Evolutionary conservation across 2,888 invertebrate species (phyloP).

Genomic region (Ditylenchus weischeri): DNA sequence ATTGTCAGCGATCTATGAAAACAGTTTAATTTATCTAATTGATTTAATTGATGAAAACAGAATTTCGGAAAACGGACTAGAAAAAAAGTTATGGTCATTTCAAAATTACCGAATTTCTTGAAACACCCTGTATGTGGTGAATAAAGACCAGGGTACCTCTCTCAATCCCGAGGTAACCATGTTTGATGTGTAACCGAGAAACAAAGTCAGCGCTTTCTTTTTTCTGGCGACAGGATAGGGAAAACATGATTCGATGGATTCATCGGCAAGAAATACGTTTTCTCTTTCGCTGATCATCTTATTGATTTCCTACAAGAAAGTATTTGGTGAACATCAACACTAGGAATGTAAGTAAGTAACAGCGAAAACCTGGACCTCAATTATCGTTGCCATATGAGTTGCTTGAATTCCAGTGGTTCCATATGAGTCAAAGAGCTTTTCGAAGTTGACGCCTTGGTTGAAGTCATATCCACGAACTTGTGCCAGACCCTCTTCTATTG

Average conservation of each 20-base stretch:
- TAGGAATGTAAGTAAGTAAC: not conserved
- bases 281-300: slow-evolving; percentile 46
- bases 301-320: slow-evolving; percentile 46
- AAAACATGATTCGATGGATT: slow-evolving; percentile 36
- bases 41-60: too few relatives aligned
- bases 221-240: slow-evolving; percentile 53
- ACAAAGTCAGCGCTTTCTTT: slow-evolving; percentile 77
- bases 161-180: slow-evolving; percentile 90
- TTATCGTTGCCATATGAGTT: slow-evolving; percentile 84
- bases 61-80: too few relatives aligned
- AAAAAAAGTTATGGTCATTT: too few relatives aligned
- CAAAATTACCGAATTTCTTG: too few relatives aligned
- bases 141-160: slow-evolving; percentile 64
- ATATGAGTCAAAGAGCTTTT: slow-evolving; percentile 77
- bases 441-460: slow-evolving; percentile 81
- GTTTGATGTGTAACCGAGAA: slow-evolving; percentile 94
- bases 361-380: slow-evolving; percentile 74
- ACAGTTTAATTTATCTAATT: too few relatives aligned
- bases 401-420: slow-evolving; percentile 89
- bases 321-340: too few relatives aligned
- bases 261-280: slow-evolving; percentile 29
- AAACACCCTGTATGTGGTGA: too few relatives aligned
- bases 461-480: slow-evolving; percentile 78
- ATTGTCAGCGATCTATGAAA: too few relatives aligned
- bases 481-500: slow-evolving; percentile 26